Base-by-base conservation (phyloP, 2,888 invertebrate genomes). In the Lasioglossum marginatum region DNA sequence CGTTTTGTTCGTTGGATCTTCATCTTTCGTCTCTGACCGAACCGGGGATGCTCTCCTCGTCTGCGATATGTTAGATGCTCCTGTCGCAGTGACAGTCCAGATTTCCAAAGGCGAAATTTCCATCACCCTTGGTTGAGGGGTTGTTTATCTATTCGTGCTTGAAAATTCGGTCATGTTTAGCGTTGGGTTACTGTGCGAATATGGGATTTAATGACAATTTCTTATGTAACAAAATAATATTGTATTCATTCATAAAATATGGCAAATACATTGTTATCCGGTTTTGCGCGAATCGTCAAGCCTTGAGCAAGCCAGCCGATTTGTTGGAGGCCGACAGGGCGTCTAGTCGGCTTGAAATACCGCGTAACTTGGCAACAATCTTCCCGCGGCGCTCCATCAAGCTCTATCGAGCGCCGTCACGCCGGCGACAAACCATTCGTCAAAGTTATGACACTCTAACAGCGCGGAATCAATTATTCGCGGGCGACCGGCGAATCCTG, bases 401-500 rank as follows among this genome's bases (percentile, higher is more conserved):
- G 27, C 52, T 43, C 63, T 16, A 71, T 81, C 81, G 43, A 31
- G 48, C 34, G 60, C 63, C 68, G 40, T 31, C 34, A 52, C 19
- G 14, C 19, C 63, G 12, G 60, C 75, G 81, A 81, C 71, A 63
- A 81, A 63, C 76, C 71, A 81, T 83, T 76, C 76, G 66, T 83
- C 83, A 81, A 72, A 76, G 76, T 76, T 83, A 27, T 52, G 82
- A 81, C 76, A 77, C 48, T 40, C 60, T 72, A 83, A 77, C 76
- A 52, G 66, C 75, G 70, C 63, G 60, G 76, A 77, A 76, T 81
- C 82, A 70, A 68, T 82, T 70, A 43, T 68, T 70, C 70, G 48
- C 45, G n/a, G 43, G 40, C 14, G 60, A n/a, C 12, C 60, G 60
- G 8, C 27, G 60, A 60, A 52, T 14, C 27, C 60, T 27, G 60